Conservation (phyloP, 2,888 invertebrate genomes). For the Synergus japonicus region DNA sequence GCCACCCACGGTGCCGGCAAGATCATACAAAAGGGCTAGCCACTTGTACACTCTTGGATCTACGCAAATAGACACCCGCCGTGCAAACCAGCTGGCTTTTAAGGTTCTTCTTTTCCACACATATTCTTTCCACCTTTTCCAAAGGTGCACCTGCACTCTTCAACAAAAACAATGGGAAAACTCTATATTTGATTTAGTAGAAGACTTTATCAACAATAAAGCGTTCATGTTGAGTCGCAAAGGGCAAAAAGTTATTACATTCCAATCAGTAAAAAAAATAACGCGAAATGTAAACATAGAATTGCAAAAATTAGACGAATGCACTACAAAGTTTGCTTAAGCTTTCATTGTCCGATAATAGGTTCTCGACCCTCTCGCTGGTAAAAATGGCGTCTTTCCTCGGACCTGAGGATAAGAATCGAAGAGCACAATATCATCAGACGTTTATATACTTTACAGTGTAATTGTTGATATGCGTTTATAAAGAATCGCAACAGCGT, state of each 20-base stretch:
- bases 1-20: conserved; percentile 67
- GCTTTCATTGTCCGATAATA: conserved; percentile 56
- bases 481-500: conserved; percentile 15
- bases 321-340: conserved; percentile 41
- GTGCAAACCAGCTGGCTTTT: conserved; percentile 59
- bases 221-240: conserved; percentile 24
- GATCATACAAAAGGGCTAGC: conserved; percentile 67
- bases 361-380: conserved; percentile 58
- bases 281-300: background rate
- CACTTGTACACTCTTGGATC: conserved; percentile 75
- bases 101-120: conserved; percentile 53
- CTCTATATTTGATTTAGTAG: conserved; percentile 5
- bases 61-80: conserved; percentile 72
- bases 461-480: background rate
- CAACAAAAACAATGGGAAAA: background rate
- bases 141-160: conserved; percentile 45
- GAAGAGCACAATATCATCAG: conserved; percentile 45
- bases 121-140: conserved; percentile 25
- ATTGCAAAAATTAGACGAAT: background rate
- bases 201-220: conserved; percentile 14
- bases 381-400: conserved; percentile 43
- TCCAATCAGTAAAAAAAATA: background rate
- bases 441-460: conserved; percentile 19
- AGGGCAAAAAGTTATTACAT: background rate
- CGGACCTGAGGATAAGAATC: conserved; percentile 5